Evolutionary conservation across 2,888 invertebrate species (phyloP).

Genomic region (Lasioglossum figueresi): DNA sequence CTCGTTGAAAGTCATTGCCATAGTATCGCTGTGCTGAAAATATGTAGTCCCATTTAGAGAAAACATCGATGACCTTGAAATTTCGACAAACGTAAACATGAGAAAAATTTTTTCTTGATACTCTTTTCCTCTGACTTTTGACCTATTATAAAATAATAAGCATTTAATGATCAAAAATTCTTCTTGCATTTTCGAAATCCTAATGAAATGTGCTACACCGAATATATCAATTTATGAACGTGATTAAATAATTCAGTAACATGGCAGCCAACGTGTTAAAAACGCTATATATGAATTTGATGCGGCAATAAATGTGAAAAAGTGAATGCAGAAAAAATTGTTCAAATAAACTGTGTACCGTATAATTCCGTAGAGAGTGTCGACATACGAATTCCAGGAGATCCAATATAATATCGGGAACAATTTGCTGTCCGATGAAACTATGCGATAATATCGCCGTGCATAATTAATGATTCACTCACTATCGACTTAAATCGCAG

Average conservation of each 20-base stretch:
- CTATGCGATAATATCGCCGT: not conserved
- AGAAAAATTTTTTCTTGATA: too few relatives aligned
- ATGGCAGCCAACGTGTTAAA: not conserved
- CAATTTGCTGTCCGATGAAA: not conserved
- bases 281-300: too few relatives aligned
- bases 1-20: too few relatives aligned
- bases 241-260: not conserved
- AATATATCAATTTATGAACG: not conserved
- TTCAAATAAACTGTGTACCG: not conserved
- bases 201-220: not conserved
- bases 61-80: too few relatives aligned
- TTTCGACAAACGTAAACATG: too few relatives aligned
- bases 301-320: not conserved
- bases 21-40: too few relatives aligned
- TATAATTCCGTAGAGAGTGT: not conserved
- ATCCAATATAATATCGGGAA: not conserved
- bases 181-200: not conserved
- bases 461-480: not conserved
- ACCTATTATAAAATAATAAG: too few relatives aligned
- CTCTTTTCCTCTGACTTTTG: too few relatives aligned
- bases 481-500: conserved; percentile 11
- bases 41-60: too few relatives aligned
- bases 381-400: not conserved
- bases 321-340: not conserved
- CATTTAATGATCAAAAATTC: not conserved